These are phyloP conservation scores for Porites lobata DNA, from an alignment of 92 coral and sea anemone species.

Conservation along the genomic window DNA sequence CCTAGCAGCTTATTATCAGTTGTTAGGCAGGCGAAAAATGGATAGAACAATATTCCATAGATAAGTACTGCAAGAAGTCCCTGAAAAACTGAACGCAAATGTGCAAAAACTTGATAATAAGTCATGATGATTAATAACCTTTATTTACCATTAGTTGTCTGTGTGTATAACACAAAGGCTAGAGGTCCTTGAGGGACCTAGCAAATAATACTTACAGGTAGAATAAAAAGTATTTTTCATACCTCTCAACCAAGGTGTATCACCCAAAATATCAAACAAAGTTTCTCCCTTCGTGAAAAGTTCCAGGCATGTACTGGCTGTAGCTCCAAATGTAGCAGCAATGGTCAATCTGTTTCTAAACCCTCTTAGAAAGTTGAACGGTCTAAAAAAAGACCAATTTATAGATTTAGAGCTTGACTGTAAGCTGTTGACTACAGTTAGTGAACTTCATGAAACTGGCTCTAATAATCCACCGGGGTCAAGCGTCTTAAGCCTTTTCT, in stretches of 20 bases:
- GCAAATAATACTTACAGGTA: background rate
- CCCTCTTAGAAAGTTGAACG: background rate
- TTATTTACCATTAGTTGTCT: too few relatives aligned
- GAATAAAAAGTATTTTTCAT: too few relatives aligned
- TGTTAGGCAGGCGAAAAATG: background rate
- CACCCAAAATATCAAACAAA: background rate
- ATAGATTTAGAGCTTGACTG: too few relatives aligned
- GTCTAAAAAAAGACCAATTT: background rate
- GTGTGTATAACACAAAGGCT: too few relatives aligned
- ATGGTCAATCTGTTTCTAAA: background rate
- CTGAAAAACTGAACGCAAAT: background rate
- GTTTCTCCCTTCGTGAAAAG: background rate
- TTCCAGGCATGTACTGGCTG: background rate
- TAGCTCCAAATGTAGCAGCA: slow-evolving; percentile 17
- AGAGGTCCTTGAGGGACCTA: background rate
- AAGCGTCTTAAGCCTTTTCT: too few relatives aligned
- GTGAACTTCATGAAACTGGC: too few relatives aligned
- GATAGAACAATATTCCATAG: background rate
- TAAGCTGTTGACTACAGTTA: too few relatives aligned
- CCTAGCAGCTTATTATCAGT: background rate
- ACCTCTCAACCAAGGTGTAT: background rate
- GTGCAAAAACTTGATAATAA: too few relatives aligned
- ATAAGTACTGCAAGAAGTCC: background rate
- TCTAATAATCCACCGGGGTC: too few relatives aligned
- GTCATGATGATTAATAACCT: too few relatives aligned